These are phyloP conservation scores for Hydraecia micacea DNA, from an alignment of 2,888 invertebrate species.

Conservation along the genomic window DNA sequence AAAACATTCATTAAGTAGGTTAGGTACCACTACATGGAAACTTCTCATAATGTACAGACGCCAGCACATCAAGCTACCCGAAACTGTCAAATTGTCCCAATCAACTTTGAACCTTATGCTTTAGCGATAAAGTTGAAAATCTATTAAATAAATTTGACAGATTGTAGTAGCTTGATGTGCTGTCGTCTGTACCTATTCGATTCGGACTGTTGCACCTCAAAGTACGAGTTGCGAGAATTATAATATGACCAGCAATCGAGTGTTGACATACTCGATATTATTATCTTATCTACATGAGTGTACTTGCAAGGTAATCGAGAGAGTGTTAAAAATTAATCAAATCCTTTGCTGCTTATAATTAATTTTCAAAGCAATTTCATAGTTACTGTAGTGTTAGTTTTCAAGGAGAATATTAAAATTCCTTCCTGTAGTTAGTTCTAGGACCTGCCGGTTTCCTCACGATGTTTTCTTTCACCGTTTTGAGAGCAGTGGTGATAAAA, in stretches of 20 bases:
- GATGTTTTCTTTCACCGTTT: not conserved
- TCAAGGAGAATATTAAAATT: too few species aligned
- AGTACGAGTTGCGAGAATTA: conserved; percentile 35
- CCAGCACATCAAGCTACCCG: too few species aligned
- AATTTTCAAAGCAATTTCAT: conserved; percentile 27
- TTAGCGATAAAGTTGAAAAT: too few species aligned
- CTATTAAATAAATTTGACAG: too few species aligned
- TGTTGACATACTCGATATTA: conserved; percentile 38
- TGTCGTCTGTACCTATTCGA: not conserved
- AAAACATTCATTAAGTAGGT: too few species aligned
- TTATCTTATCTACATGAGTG: conserved; percentile 50
- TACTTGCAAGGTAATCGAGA: conserved; percentile 23
- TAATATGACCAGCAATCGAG: conserved; percentile 28
- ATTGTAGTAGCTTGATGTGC: too few species aligned
- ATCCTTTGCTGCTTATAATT: conserved; percentile 18
- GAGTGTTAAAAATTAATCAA: conserved; percentile 52
- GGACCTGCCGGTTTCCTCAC: not conserved
- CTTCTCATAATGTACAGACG: too few species aligned
- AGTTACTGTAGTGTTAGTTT: not conserved
- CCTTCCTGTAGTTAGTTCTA: not conserved
- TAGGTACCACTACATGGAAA: too few species aligned
- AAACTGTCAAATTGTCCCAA: too few species aligned
- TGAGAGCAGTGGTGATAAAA: not conserved
- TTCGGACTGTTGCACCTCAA: conserved; percentile 10
- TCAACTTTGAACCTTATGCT: too few species aligned